phyloP scores from a whole-genome alignment of 2,888 invertebrate genomes.

The Aquatica leii region DNA sequence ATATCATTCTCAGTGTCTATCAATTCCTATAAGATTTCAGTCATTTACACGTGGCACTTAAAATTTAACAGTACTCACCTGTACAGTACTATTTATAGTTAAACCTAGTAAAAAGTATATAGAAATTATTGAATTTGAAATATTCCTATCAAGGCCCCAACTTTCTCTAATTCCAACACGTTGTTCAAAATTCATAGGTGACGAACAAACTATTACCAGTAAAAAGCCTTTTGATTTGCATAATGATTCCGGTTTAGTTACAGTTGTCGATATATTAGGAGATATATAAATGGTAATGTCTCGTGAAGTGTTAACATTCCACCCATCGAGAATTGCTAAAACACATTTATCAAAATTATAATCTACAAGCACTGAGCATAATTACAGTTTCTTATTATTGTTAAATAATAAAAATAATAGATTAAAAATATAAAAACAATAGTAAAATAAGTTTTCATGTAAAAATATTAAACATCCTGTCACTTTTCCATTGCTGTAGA shows the following conservation, averaged over 20 bases:
- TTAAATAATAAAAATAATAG: too few species aligned
- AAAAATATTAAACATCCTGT: too few species aligned
- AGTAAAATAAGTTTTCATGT: too few species aligned
- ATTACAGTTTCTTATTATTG: too few species aligned
- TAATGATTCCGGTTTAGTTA: constrained; percentile 68
- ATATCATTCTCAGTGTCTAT: constrained; percentile 72
- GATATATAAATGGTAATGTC: constrained; percentile 76
- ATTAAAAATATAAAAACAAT: too few species aligned
- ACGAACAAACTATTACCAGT: constrained; percentile 79
- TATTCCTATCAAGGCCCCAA: constrained; percentile 65
- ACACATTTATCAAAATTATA: neutral
- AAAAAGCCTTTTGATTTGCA: constrained; percentile 67
- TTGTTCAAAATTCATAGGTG: constrained; percentile 72
- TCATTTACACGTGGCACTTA: neutral
- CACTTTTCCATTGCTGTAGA: too few species aligned
- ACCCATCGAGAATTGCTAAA: constrained; percentile 64
- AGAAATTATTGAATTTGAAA: constrained; percentile 57
- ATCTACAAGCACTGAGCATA: too few species aligned
- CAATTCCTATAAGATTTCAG: constrained; percentile 62
- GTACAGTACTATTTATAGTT: constrained; percentile 65
- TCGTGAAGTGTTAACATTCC: constrained; percentile 78
- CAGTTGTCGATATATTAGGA: constrained; percentile 72
- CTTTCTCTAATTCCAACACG: constrained; percentile 74
- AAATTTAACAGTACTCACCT: constrained; percentile 51
- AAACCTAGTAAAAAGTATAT: constrained; percentile 70